Evolutionary conservation across 1,140 invertebrate genomes (phyloP), one percentile per base, ranked within the genome.

Genomic region (Pogonus chalceus): DNA sequence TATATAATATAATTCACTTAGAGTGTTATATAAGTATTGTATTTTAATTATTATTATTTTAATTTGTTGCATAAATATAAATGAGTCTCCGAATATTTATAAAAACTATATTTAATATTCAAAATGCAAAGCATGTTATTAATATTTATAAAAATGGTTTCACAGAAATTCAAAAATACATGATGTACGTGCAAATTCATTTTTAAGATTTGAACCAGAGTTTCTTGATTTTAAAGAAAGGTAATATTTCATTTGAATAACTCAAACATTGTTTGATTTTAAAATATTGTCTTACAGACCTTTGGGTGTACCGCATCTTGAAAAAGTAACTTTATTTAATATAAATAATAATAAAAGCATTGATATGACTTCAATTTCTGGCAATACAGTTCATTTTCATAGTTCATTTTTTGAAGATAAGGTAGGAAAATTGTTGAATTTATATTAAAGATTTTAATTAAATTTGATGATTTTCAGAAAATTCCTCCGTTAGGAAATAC

Each of bases 361-460:
- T 63, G 85, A 90, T 70, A 76, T 94, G 63, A 81, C 85, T 66
- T 89, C 89, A 46, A 90, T 94, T 69, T 90, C 88, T 47, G 90
- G 90, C 59, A 89, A 82, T 68, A 92, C 86, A 53, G 79, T 84
- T 54, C 85, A 90, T 74, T 93, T 93, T 77, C 88, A 92, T 72
- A 90, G 90, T 69, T 92, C 90, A 59, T 93, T 92, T 78, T 92
- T 92, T 76, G 83, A 90, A 72, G 84, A 90, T 65, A 91, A 90
- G 78, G 88, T 92, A 70, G 69, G 63, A 58, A 26, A 53, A 22
- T 55, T 50, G 54, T 35, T 57, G 23, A 23, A 49, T 23, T 7
- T 39, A 39, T 57, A 52, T 20, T 48, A 22, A 2, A 54, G 35
- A 16, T 35, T 35, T 53, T 35, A 49, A 53, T 16, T 43, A 12